Percentiles rank a stretch among this genome's conserved stretches.
These are phyloP conservation scores for Volucella bombylans DNA, from an alignment of 2,888 invertebrate genomes.

Conservation along the genomic window DNA sequence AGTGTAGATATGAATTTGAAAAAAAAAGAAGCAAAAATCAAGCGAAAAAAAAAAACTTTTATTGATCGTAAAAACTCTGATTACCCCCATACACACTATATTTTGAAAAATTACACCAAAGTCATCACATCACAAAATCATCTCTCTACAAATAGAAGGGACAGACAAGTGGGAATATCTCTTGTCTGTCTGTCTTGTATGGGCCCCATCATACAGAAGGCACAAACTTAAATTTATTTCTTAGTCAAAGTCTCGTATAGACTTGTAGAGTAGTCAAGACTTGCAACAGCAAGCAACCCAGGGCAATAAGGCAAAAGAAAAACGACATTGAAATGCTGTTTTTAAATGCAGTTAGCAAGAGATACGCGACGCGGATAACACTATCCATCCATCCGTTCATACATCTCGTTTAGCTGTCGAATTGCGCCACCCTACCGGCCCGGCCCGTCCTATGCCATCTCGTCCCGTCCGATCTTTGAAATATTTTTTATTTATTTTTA, in stretches of 20 bases:
- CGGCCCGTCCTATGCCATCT: slow-evolving; percentile 30
- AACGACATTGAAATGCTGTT: slow-evolving; percentile 71
- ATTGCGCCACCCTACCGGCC: slow-evolving; percentile 21
- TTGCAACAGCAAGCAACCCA: slow-evolving; percentile 41
- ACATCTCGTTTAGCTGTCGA: slow-evolving; percentile 38
- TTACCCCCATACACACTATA: slow-evolving; percentile 39
- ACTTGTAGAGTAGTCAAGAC: slow-evolving; percentile 7
- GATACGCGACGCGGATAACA: slow-evolving; percentile 60
- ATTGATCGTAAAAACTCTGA: slow-evolving; percentile 63
- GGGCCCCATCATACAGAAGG: slow-evolving; percentile 40
- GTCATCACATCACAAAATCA: slow-evolving; percentile 41
- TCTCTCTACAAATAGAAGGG: slow-evolving; percentile 19
- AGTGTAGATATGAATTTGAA: slow-evolving; percentile 30
- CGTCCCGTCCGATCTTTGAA: background rate
- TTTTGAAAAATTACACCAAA: slow-evolving; percentile 53
- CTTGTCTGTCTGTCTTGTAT: slow-evolving; percentile 35
- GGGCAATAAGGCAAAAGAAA: slow-evolving; percentile 43
- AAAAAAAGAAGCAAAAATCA: slow-evolving; percentile 7
- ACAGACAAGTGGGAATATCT: slow-evolving; percentile 24
- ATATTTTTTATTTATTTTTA: too few relatives aligned
- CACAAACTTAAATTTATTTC: slow-evolving; percentile 59
- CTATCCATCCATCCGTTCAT: slow-evolving; percentile 61
- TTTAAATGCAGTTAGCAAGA: slow-evolving; percentile 69
- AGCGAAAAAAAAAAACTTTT: slow-evolving; percentile 26
- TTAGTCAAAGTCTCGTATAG: slow-evolving; percentile 44